Evolutionary conservation across 1,140 invertebrate species (phyloP), one percentile per base, ranked within the genome.

Genomic region (Nomia melanderi): DNA sequence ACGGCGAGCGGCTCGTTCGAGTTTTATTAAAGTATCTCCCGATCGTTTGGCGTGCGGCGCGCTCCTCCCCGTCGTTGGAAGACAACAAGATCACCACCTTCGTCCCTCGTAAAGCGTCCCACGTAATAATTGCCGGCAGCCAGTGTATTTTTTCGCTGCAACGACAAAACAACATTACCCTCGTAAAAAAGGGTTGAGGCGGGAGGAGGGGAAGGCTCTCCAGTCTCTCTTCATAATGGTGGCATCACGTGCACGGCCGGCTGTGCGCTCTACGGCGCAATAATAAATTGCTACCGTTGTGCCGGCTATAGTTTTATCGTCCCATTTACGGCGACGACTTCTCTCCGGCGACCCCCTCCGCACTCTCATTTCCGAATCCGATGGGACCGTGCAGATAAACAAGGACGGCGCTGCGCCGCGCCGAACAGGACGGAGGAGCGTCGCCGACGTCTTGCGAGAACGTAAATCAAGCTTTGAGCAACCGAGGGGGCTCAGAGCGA

Each of bases 231-330:
- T 74, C 75, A 65, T 83, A 82, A 82, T 78, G 60, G 59, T 65
- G 53, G 57, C 64, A 67, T 67, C 73, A 75, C 72, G 63, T 75
- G 53, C 63, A 25, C 71, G 23, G 23, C 27, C n/a, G 25, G 62
- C 72, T 41, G 29, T 33, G 20, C 25, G 53, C 33, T 53, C 50
- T 62, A 76, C 27, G 64, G 14, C 69, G 66, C 62, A 77, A 80
- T 84, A 81, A 76, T 77, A 84, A 84, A 81, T 83, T 78, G 78
- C 69, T 23, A 44, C 69, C 20, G 44, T n/a, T 5, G 65, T 31
- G 36, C 56, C 23, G 73, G 81, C 69, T 77, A 84, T 84, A 84
- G 82, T 83, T 84, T 84, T 84, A 84, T 83, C 81, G 81, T 62
- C 11, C 33, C 78, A 81, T 84, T 84, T 84, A 83, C 64, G 77